Evolutionary conservation across 2,113 vertebrate species (phyloP).

Genomic region (Prinia subflava): DNA sequence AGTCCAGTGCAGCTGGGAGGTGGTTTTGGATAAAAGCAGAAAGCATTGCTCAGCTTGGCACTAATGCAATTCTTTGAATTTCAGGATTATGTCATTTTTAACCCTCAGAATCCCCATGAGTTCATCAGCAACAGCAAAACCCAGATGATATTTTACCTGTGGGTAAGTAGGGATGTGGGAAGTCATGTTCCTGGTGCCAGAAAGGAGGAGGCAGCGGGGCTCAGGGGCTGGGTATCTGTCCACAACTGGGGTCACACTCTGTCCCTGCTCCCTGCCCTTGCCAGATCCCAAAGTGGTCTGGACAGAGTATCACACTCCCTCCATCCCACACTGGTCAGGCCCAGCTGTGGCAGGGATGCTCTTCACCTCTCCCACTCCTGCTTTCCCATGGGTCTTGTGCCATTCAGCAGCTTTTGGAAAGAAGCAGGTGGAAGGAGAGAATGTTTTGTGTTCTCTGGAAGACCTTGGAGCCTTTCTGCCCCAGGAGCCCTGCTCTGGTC

Average conservation of each 20-base stretch:
- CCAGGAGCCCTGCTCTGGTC: background rate
- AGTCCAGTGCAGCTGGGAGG: background rate
- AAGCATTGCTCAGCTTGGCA: background rate
- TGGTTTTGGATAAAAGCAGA: background rate
- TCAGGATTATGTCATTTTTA: constrained; percentile 81
- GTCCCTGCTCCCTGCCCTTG: background rate
- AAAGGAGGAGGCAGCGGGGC: background rate
- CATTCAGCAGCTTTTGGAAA: background rate
- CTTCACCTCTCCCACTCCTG: background rate
- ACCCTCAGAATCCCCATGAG: constrained; percentile 76
- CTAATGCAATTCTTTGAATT: background rate
- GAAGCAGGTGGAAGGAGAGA: background rate
- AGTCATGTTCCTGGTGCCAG: background rate
- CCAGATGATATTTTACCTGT: constrained; percentile 82
- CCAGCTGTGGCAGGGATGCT: background rate
- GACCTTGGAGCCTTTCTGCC: background rate
- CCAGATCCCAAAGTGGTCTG: background rate
- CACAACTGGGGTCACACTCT: background rate
- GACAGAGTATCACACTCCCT: background rate
- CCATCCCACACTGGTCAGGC: background rate
- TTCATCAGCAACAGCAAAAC: constrained; percentile 86
- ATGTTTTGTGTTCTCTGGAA: background rate
- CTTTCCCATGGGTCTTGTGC: background rate
- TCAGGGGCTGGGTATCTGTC: background rate
- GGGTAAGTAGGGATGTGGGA: constrained; percentile 71